Conservation (phyloP, 2,113 vertebrate genomes). For the Cephalopholis sonnerati region DNA sequence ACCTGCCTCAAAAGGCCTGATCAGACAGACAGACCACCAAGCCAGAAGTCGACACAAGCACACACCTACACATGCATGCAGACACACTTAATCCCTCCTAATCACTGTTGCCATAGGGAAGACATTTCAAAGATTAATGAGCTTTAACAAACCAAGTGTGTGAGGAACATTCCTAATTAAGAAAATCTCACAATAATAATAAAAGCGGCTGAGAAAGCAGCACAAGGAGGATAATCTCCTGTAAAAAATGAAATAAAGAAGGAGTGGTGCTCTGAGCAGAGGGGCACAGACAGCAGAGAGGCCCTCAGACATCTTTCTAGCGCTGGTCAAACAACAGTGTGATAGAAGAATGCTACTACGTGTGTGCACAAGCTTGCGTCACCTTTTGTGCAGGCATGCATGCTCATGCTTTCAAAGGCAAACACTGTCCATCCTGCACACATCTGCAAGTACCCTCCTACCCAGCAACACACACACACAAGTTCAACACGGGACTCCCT, state of each 20-base stretch:
- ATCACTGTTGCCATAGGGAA: constrained; percentile 7
- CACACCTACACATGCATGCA: background rate
- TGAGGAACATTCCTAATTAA: constrained; percentile 9
- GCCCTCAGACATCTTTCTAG: constrained; percentile 26
- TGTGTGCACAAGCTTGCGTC: constrained; percentile 61
- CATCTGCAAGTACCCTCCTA: constrained; percentile 44
- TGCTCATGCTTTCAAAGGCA: constrained; percentile 58
- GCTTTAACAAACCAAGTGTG: background rate
- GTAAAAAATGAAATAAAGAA: too few species aligned
- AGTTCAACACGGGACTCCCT: constrained; percentile 32
- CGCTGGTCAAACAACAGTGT: constrained; percentile 45
- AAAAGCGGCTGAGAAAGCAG: background rate
- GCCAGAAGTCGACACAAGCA: constrained; percentile 10
- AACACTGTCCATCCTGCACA: constrained; percentile 60
- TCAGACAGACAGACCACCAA: constrained; percentile 22
- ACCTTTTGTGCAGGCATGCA: constrained; percentile 71
- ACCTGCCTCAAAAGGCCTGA: background rate
- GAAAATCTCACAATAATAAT: background rate
- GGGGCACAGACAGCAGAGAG: constrained; percentile 26
- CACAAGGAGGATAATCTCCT: background rate
- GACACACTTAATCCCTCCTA: constrained; percentile 34
- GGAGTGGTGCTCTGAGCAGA: constrained; percentile 10
- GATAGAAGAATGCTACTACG: constrained; percentile 44
- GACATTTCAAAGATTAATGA: constrained; percentile 31
- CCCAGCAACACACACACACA: constrained; percentile 13